These are phyloP conservation scores for Protobothrops mucrosquamatus DNA, from an alignment of 2,113 vertebrate species.

Conservation along the genomic window DNA sequence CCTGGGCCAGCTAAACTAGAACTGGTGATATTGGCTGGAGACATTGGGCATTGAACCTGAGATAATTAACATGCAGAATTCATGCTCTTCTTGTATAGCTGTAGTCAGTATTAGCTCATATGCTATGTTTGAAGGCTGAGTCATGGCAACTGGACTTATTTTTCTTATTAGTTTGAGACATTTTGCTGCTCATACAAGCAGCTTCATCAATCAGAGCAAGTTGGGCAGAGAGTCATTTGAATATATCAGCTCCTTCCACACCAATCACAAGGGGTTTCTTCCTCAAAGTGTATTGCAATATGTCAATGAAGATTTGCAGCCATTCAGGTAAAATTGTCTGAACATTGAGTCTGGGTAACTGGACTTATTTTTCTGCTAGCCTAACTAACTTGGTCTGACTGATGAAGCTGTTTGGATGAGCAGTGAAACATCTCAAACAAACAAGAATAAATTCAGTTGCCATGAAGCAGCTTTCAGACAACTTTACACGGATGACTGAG, in stretches of 20 bases:
- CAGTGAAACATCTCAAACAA: background rate
- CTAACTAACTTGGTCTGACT: background rate
- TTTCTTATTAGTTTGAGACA: background rate
- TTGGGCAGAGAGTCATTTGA: background rate
- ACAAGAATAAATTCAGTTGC: background rate
- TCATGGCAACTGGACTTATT: background rate
- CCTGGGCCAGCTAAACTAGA: background rate
- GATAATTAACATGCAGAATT: background rate
- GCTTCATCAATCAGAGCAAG: background rate
- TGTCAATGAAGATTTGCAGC: background rate
- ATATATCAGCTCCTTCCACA: background rate
- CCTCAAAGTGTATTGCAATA: background rate
- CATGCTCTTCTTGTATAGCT: background rate
- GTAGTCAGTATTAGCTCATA: background rate
- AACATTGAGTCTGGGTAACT: background rate
- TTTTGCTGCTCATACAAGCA: background rate
- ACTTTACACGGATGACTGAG: background rate
- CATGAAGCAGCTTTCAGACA: background rate
- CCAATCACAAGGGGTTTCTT: background rate
- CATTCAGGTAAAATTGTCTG: background rate
- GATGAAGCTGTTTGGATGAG: background rate
- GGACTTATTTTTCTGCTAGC: background rate
- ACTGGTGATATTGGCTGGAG: background rate
- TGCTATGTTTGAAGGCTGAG: background rate
- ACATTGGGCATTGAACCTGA: background rate